Evolutionary conservation across 2,113 vertebrate species (phyloP).

Genomic region (Oostethus manadensis): DNA sequence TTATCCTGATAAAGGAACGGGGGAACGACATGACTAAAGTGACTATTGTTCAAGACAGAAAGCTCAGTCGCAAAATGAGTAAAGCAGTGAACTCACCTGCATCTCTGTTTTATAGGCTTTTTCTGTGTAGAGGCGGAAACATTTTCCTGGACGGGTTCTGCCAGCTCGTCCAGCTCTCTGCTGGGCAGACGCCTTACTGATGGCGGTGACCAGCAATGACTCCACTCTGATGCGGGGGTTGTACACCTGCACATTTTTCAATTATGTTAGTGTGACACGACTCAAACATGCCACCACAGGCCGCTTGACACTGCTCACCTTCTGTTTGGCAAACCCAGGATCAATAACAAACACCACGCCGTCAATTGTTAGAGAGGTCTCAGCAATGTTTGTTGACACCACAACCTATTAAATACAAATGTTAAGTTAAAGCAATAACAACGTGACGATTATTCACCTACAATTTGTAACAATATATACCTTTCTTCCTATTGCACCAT

Average conservation of each 20-base stretch:
- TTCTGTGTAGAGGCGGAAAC: constrained; percentile 96
- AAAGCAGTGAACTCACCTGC: constrained; percentile 75
- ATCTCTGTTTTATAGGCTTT: constrained; percentile 99
- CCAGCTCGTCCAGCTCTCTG: constrained; percentile 97
- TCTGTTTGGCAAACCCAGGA: constrained; percentile 98
- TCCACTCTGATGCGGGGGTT: constrained; percentile 97
- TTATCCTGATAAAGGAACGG: constrained; percentile 78
- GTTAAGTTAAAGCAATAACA: neutral
- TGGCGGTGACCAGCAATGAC: constrained; percentile 93
- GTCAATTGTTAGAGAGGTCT: constrained; percentile 96
- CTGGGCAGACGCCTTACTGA: constrained; percentile 97
- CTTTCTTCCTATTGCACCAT: constrained; percentile 96
- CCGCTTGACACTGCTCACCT: constrained; percentile 69
- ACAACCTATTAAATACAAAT: constrained; percentile 80
- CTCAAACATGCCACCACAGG: neutral
- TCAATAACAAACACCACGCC: constrained; percentile 98
- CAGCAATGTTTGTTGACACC: constrained; percentile 97
- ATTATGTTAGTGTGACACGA: neutral
- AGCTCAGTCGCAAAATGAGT: too few relatives aligned
- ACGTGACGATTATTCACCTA: neutral
- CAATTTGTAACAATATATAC: constrained; percentile 54
- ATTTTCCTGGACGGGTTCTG: constrained; percentile 95
- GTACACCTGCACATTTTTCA: constrained; percentile 79
- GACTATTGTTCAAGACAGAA: neutral
- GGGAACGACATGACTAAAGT: neutral